Conservation (phyloP, 2,113 vertebrate genomes). For the Ciconia stormi region DNA sequence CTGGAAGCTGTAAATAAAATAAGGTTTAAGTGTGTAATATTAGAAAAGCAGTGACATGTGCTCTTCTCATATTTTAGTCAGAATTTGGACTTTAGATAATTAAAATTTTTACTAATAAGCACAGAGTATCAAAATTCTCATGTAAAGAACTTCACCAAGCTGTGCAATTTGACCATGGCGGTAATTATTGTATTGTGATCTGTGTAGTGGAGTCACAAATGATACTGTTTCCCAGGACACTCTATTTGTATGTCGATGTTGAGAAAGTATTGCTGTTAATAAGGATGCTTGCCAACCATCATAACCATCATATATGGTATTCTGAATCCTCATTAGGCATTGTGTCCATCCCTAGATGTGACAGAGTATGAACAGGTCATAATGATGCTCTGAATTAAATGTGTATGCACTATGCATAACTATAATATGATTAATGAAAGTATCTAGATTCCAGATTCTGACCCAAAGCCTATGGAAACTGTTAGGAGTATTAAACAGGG, state of each 20-base stretch:
- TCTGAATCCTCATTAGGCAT: background rate
- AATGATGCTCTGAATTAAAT: background rate
- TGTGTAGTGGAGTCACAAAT: background rate
- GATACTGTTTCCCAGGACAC: background rate
- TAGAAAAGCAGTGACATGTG: background rate
- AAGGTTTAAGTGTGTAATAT: background rate
- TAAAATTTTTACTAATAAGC: background rate
- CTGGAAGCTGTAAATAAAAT: conserved; percentile 26
- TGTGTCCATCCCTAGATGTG: background rate
- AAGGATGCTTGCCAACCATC: background rate
- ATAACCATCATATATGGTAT: background rate
- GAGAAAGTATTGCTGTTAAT: background rate
- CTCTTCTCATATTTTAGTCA: background rate
- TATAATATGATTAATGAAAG: background rate
- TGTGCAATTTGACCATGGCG: background rate
- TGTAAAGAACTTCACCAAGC: background rate
- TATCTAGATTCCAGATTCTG: background rate
- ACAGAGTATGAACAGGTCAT: background rate
- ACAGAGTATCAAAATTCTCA: background rate
- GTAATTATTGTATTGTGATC: background rate
- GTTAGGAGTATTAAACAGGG: background rate
- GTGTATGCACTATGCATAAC: background rate
- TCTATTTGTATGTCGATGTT: background rate
- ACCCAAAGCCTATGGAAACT: background rate
- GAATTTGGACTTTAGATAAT: background rate